Evolutionary conservation across 2,113 vertebrate species (phyloP).

Genomic region (Ia io): DNA sequence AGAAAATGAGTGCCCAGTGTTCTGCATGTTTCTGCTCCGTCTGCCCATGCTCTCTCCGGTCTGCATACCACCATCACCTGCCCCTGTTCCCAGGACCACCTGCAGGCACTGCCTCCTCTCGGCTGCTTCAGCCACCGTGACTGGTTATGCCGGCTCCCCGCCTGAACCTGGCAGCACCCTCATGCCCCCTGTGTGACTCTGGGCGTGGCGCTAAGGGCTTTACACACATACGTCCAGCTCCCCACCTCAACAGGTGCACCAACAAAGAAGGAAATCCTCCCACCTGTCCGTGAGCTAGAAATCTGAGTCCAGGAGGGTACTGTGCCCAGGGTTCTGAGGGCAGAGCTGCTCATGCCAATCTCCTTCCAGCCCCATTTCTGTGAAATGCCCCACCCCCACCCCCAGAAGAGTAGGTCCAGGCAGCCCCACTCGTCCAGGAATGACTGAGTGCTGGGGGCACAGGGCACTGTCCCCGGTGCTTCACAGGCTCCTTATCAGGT

Average conservation of each 20-base stretch:
- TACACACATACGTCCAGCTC: too few species aligned
- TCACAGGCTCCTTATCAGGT: neutral
- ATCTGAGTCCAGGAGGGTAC: neutral
- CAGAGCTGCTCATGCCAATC: neutral
- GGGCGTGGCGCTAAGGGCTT: fast-evolving
- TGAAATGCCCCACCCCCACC: neutral
- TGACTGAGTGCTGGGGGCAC: neutral
- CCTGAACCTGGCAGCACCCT: neutral
- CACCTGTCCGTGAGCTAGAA: neutral
- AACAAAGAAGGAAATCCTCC: neutral
- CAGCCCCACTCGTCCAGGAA: neutral
- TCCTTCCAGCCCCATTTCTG: neutral
- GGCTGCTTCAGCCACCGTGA: neutral
- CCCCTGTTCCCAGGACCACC: neutral
- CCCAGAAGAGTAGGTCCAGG: neutral
- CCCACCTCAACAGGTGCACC: neutral
- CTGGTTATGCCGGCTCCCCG: fast-evolving
- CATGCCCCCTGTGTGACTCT: fast-evolving
- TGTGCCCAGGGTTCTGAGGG: too few species aligned
- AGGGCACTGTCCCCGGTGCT: neutral
- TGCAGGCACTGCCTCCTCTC: neutral
- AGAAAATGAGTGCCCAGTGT: neutral
- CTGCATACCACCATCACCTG: neutral
- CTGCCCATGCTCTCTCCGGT: neutral
- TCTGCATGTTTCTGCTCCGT: neutral